phyloP scores from a whole-genome alignment of 2,888 invertebrate species.

The Drosophila merina region DNA sequence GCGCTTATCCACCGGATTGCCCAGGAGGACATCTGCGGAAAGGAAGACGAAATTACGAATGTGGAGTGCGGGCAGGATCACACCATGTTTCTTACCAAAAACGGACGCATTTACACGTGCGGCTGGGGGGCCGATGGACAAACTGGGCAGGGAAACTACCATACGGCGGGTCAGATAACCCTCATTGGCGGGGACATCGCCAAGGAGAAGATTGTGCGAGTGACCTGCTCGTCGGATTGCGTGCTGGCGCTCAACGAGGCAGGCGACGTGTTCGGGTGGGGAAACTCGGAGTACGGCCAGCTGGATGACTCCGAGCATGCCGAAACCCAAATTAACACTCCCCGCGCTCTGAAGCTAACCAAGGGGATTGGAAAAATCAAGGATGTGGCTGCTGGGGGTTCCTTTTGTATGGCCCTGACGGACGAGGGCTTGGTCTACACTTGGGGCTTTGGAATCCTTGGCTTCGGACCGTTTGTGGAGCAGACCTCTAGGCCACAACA shows the following conservation, averaged over 20 bases:
- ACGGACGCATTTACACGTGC: slow-evolving; percentile 93
- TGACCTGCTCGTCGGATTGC: slow-evolving; percentile 93
- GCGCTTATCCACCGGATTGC: slow-evolving; percentile 88
- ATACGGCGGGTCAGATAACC: slow-evolving; percentile 86
- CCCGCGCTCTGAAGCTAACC: slow-evolving; percentile 87
- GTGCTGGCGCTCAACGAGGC: slow-evolving; percentile 94
- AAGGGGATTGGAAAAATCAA: slow-evolving; percentile 89
- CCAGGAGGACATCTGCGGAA: slow-evolving; percentile 87
- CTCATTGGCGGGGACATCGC: slow-evolving; percentile 92
- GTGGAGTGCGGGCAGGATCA: slow-evolving; percentile 95
- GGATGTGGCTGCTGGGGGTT: slow-evolving; percentile 93
- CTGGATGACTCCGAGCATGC: slow-evolving; percentile 84
- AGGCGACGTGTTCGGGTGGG: slow-evolving; percentile 98
- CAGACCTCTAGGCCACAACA: slow-evolving; percentile 87
- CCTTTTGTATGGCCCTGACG: slow-evolving; percentile 93
- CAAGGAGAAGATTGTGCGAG: slow-evolving; percentile 91
- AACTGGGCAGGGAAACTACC: slow-evolving; percentile 91
- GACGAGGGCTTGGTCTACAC: slow-evolving; percentile 93
- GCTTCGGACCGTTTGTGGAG: slow-evolving; percentile 92
- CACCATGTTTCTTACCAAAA: slow-evolving; percentile 88
- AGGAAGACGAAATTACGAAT: slow-evolving; percentile 86
- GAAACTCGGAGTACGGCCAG: slow-evolving; percentile 97
- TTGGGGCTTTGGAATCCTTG: slow-evolving; percentile 97
- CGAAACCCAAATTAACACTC: slow-evolving; percentile 88
- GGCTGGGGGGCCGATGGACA: slow-evolving; percentile 99